Base-by-base conservation (phyloP, 2,888 invertebrate genomes). In the Noctua pronuba region DNA sequence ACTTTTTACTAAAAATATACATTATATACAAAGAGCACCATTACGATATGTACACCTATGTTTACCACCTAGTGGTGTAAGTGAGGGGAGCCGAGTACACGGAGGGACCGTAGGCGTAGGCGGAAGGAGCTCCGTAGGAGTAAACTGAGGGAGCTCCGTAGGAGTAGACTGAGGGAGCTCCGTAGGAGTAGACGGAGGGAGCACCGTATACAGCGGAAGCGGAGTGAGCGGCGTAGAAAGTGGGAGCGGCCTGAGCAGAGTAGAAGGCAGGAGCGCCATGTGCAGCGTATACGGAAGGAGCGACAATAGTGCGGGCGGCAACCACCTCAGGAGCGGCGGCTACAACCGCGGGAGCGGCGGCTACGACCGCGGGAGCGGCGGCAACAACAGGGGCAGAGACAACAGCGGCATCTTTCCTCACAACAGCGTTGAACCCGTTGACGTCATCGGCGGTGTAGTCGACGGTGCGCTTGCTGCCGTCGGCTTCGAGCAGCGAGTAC, bases 371-470 rank as follows among this genome's bases (percentile, higher is more conserved):
- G 49, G 86, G 86, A 1, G 80, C 68, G 44, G 86, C 80, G 44
- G 86, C 84, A 18, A 91, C 88, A 35, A 91, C 91, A 7, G 93
- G 90, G 8, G 92, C 82, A 55, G 92, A 88, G 28, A 91, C 91
- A 46, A 93, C 93, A 82, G 93, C 93, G 70, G 97, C 95, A 84
- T 96, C 96, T 83, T 96, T 96, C 88, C 95, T 96, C 10, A 97
- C 97, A 66, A 97, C 96, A 74, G 97, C 97, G 93, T 97, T 97
- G 94, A 97, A 97, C 11, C 97, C 97, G 70, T 94, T 94, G 73
- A 96, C 88, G 80, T 96, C 95, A 88, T 96, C 96, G 79, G 97
- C 97, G 68, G 96, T 93, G 92, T 97, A 97, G 92, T 97, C 97
- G 0, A 97, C 97, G 67, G 94, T 96, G 77, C 97, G 95, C 88